Percentiles rank a stretch among this genome's conserved stretches.
phyloP scores from a whole-genome alignment of 2,113 vertebrate species.

The Hippolais icterina region DNA sequence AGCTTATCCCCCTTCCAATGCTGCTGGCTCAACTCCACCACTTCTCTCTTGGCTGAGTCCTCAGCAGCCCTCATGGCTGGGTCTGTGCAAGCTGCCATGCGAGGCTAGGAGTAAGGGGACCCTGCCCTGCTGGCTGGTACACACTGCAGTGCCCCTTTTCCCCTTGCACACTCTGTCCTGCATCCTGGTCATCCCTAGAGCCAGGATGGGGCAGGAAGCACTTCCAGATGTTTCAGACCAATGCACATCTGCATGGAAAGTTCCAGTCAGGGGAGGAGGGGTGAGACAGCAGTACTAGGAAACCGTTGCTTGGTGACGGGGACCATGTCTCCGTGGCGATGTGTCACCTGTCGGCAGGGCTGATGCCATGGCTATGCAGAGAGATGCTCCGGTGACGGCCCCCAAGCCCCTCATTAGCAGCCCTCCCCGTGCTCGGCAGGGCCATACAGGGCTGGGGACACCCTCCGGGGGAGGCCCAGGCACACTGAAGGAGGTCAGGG shows the following conservation, averaged over 20 bases:
- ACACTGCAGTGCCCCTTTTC: background rate
- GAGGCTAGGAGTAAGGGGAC: background rate
- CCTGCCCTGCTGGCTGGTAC: background rate
- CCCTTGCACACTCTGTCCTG: rapidly evolving
- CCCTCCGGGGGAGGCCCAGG: background rate
- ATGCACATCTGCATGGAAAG: conserved; percentile 53
- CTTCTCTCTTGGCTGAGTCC: background rate
- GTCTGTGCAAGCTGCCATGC: background rate
- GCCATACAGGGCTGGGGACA: background rate
- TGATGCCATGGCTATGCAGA: background rate
- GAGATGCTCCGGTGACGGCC: background rate
- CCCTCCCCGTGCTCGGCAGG: background rate
- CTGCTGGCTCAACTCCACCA: background rate
- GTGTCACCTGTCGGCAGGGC: conserved; percentile 45
- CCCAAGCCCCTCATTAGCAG: background rate
- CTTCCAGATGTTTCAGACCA: background rate
- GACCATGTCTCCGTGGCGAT: conserved; percentile 3
- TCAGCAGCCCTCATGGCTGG: background rate
- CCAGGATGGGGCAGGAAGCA: background rate
- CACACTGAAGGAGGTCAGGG: background rate
- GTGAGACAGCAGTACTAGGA: conserved; percentile 14
- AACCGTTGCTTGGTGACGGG: conserved; percentile 29
- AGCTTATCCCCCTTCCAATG: background rate
- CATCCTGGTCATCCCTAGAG: rapidly evolving
- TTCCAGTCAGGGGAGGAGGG: conserved; percentile 18